A percentile compares a stretch with the other conserved stretches of the same genome.
Conservation (phyloP, 2,888 invertebrate species). For the Rhagonycha fulva region DNA sequence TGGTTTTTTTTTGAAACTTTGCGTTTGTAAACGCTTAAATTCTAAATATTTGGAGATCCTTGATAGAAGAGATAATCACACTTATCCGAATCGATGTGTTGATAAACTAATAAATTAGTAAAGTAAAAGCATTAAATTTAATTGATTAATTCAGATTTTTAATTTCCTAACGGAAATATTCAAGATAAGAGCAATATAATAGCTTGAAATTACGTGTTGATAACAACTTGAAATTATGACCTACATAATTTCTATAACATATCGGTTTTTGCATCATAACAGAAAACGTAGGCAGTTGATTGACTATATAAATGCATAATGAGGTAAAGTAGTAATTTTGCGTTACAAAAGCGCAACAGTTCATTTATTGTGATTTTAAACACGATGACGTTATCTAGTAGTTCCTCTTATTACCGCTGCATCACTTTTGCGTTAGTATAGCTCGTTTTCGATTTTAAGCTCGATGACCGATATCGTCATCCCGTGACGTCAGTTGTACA, state of each 20-base stretch:
- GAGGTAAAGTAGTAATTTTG: not conserved
- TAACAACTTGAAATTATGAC: not conserved
- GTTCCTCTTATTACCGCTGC: slow-evolving; percentile 23
- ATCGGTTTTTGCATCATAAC: not conserved
- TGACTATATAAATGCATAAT: not conserved
- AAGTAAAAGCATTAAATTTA: not conserved
- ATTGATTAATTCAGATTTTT: not conserved
- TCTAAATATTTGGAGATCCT: too few relatives aligned
- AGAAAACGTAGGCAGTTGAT: not conserved
- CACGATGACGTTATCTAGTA: slow-evolving; percentile 19
- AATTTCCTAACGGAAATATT: not conserved
- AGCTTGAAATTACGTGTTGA: not conserved
- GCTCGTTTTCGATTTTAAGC: slow-evolving; percentile 22
- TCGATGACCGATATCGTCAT: slow-evolving; percentile 27
- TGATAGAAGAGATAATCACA: too few relatives aligned
- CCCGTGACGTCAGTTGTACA: slow-evolving; percentile 28
- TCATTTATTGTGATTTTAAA: slow-evolving; percentile 3
- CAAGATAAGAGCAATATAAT: not conserved
- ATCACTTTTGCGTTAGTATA: slow-evolving; percentile 21
- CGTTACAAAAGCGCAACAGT: slow-evolving; percentile 20
- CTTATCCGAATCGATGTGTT: not conserved
- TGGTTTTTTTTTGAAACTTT: too few relatives aligned
- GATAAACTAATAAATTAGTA: not conserved
- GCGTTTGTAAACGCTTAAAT: too few relatives aligned
- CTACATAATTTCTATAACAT: not conserved